Conservation (phyloP, 2,113 vertebrate species). For the Cynocephalus volans region DNA sequence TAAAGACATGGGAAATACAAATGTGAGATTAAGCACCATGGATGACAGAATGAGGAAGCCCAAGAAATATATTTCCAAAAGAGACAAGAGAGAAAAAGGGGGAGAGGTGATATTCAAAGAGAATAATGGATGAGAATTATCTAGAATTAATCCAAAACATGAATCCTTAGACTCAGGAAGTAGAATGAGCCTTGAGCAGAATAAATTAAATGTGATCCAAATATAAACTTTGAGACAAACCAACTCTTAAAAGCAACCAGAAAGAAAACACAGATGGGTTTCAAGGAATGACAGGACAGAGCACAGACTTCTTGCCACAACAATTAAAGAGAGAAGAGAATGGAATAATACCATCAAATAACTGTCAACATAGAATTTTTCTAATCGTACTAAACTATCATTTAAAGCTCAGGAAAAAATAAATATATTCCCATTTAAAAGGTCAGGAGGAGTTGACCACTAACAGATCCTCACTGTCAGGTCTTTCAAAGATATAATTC, state of each 20-base stretch:
- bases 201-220: conserved; percentile 36
- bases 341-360: background rate
- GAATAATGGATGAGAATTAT: background rate
- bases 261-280: background rate
- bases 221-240: conserved; percentile 54
- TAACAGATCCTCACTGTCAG: background rate
- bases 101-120: background rate
- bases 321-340: background rate
- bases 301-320: background rate
- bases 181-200: background rate
- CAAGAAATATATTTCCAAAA: background rate
- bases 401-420: background rate
- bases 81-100: background rate
- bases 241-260: conserved; percentile 42
- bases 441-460: background rate
- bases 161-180: conserved; percentile 22
- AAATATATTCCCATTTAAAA: background rate
- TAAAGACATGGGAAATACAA: background rate
- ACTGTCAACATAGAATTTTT: background rate
- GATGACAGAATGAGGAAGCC: background rate
- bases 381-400: conserved; percentile 16
- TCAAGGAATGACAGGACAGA: background rate
- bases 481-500: conserved; percentile 24
- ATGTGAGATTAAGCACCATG: background rate
- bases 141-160: background rate